Conservation (phyloP, 2,888 invertebrate species). For the Acanthosepion esculentum region DNA sequence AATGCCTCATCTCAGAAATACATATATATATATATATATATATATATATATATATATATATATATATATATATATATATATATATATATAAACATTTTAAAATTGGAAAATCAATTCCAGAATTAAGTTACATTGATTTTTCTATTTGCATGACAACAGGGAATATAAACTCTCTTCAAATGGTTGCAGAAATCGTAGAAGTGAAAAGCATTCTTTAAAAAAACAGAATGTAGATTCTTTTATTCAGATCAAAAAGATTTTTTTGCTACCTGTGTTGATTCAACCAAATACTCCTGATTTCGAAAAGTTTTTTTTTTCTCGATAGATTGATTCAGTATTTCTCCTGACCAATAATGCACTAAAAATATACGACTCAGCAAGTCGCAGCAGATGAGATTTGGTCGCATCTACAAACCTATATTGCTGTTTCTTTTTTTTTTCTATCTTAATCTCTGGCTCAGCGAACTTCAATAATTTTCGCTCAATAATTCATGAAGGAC, state of each 20-base stretch:
- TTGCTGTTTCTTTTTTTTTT: too few relatives aligned
- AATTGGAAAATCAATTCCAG: too few relatives aligned
- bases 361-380: neutral
- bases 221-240: neutral
- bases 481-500: neutral
- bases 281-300: neutral
- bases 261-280: neutral
- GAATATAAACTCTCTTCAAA: neutral
- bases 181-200: neutral
- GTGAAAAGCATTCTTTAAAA: neutral
- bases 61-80: too few relatives aligned
- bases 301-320: too few relatives aligned
- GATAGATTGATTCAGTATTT: neutral
- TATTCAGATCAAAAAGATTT: neutral
- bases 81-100: too few relatives aligned
- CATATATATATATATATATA: too few relatives aligned
- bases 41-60: too few relatives aligned
- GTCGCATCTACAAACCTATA: neutral
- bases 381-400: neutral
- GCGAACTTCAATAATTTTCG: neutral
- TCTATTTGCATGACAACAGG: too few relatives aligned
- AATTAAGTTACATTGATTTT: too few relatives aligned
- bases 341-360: neutral
- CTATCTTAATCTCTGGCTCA: too few relatives aligned
- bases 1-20: too few relatives aligned